These are phyloP conservation scores for Atrina japonica DNA, from an alignment of 2,888 invertebrate species.

Conservation along the genomic window DNA sequence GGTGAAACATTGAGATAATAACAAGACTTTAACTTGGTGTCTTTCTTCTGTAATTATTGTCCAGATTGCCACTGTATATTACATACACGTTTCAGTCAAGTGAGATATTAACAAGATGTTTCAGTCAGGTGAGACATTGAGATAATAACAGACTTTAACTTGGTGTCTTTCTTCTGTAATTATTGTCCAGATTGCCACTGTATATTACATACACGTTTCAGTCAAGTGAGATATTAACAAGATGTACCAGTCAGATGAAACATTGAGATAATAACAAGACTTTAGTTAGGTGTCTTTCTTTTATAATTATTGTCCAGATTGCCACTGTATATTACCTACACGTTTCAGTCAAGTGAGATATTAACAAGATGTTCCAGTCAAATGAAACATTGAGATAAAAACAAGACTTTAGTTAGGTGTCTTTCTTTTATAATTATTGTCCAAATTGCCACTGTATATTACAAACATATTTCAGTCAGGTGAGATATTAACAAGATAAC, in stretches of 20 bases:
- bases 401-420: not conserved
- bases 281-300: slow-evolving; percentile 70
- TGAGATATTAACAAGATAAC: slow-evolving; percentile 81
- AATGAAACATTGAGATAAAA: slow-evolving; percentile 78
- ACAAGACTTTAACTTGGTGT: slow-evolving; percentile 6
- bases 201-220: not conserved
- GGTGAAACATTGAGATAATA: slow-evolving; percentile 78
- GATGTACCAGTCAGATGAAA: slow-evolving; percentile 85
- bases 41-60: slow-evolving; percentile 80
- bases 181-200: no score
- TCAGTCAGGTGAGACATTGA: slow-evolving; percentile 83
- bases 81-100: slow-evolving; percentile 82
- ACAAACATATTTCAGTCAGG: not conserved
- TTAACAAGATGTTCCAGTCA: slow-evolving; percentile 87
- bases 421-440: no score
- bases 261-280: not conserved
- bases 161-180: no score
- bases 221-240: slow-evolving; percentile 67
- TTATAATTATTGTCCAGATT: slow-evolving; percentile 81
- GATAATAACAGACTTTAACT: not conserved
- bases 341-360: slow-evolving; percentile 72
- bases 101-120: slow-evolving; percentile 83
- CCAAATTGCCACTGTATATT: no score
- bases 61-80: slow-evolving; percentile 84
- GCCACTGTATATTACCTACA: slow-evolving; percentile 84